Evolutionary conservation across 30 jellyfish, hydroid and myxozoan genomes (phyloP).

Genomic region (Aurelia sp.): DNA sequence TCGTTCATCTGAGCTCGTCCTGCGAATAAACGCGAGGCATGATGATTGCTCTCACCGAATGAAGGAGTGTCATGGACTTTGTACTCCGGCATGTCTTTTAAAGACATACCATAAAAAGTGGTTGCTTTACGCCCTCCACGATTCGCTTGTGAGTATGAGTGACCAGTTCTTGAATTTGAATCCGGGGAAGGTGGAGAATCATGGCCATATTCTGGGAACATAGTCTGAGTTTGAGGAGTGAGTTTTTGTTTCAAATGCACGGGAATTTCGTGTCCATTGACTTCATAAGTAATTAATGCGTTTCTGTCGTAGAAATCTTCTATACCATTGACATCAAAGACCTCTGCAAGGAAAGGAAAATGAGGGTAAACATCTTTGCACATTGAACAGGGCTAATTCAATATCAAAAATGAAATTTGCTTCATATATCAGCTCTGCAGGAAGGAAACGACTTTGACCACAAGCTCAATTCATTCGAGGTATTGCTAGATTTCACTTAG

Average conservation of each 20-base stretch:
- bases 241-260: slow-evolving; percentile 91
- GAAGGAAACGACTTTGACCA: no score
- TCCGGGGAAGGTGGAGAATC: slow-evolving; percentile 72
- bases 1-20: slow-evolving; percentile 23
- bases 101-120: slow-evolving; percentile 82
- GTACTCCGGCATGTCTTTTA: slow-evolving; percentile 97
- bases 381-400: no score
- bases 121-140: slow-evolving; percentile 56
- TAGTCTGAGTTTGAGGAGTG: slow-evolving; percentile 92
- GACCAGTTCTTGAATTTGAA: slow-evolving; percentile 64
- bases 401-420: no score
- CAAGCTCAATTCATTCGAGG: no score
- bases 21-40: background rate
- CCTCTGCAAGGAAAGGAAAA: slow-evolving; percentile 64
- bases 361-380: background rate
- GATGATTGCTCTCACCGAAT: slow-evolving; percentile 41
- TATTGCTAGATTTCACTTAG: no score
- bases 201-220: slow-evolving; percentile 96
- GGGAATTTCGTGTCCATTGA: slow-evolving; percentile 97
- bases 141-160: slow-evolving; percentile 22
- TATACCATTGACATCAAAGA: slow-evolving; percentile 94
- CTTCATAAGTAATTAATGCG: slow-evolving; percentile 94
- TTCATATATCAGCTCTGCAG: no score
- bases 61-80: slow-evolving; percentile 87
- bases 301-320: slow-evolving; percentile 94